A percentile compares a stretch with the other conserved stretches of the same genome.
phyloP scores from a whole-genome alignment of 1,140 invertebrate species.

The Armadillidium nasatum region DNA sequence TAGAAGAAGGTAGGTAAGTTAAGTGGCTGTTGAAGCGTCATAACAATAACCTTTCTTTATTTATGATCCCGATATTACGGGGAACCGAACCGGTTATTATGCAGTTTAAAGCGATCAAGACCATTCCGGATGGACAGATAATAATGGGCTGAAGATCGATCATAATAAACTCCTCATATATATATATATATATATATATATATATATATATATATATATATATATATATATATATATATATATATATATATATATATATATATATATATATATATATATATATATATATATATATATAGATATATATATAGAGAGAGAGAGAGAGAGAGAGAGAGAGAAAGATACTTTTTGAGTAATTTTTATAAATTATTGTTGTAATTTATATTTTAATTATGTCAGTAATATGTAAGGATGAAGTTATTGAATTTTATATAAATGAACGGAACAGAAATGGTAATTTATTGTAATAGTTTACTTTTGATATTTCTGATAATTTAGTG shows the following conservation, averaged over 20 bases:
- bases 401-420: no score
- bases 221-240: constrained; percentile 5
- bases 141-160: no score
- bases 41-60: constrained; percentile 9
- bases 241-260: constrained; percentile 16
- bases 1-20: not conserved
- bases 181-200: constrained; percentile 20
- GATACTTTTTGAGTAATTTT: no score
- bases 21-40: constrained; percentile 8
- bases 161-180: not conserved
- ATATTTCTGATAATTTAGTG: no score
- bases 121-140: not conserved
- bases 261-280: constrained; percentile 17
- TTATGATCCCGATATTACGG: not conserved
- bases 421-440: no score
- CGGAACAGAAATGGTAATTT: no score
- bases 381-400: no score
- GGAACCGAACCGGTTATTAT: constrained; percentile 2
- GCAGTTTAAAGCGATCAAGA: not conserved
- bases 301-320: no score
- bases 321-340: no score
- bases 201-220: not conserved
- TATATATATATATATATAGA: no score
- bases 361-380: no score
- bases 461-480: no score